Conservation (phyloP, 2,888 invertebrate species). For the Portevinia maculata region DNA sequence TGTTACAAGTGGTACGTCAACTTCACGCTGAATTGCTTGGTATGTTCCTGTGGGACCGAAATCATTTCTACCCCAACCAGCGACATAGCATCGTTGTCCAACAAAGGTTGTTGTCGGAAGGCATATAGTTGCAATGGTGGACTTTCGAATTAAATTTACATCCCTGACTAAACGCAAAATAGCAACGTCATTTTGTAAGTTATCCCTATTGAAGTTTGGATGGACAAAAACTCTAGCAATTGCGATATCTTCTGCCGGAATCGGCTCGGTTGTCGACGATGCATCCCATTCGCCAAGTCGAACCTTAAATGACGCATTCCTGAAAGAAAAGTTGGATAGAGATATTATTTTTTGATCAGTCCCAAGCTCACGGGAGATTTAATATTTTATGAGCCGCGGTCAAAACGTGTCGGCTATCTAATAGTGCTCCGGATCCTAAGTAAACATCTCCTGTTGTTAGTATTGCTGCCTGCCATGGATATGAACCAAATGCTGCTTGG, state of each 20-base stretch:
- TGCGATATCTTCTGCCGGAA: conserved; percentile 86
- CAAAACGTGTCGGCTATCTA: conserved; percentile 87
- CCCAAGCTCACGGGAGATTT: conserved; percentile 84
- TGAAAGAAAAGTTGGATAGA: conserved; percentile 51
- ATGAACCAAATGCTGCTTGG: conserved; percentile 87
- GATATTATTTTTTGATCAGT: not conserved
- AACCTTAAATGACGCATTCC: conserved; percentile 84
- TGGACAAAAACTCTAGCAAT: conserved; percentile 85
- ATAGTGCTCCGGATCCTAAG: conserved; percentile 89
- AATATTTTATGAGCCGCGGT: conserved; percentile 90
- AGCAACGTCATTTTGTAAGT: conserved; percentile 92
- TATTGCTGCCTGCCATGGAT: conserved; percentile 89
- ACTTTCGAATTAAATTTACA: conserved; percentile 84
- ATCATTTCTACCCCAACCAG: conserved; percentile 95
- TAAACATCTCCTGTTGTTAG: conserved; percentile 86
- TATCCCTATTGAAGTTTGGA: conserved; percentile 87
- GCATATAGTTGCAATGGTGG: conserved; percentile 86
- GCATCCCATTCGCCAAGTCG: conserved; percentile 91
- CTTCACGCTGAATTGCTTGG: conserved; percentile 88
- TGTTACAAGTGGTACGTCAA: conserved; percentile 89
- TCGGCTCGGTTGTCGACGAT: conserved; percentile 86
- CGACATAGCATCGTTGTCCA: conserved; percentile 85
- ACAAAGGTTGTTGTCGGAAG: conserved; percentile 83
- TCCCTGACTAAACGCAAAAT: conserved; percentile 87
- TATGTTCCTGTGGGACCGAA: conserved; percentile 84